These are phyloP conservation scores for Montifringilla adamsi DNA, from an alignment of 2,113 vertebrate genomes.

Conservation along the genomic window DNA sequence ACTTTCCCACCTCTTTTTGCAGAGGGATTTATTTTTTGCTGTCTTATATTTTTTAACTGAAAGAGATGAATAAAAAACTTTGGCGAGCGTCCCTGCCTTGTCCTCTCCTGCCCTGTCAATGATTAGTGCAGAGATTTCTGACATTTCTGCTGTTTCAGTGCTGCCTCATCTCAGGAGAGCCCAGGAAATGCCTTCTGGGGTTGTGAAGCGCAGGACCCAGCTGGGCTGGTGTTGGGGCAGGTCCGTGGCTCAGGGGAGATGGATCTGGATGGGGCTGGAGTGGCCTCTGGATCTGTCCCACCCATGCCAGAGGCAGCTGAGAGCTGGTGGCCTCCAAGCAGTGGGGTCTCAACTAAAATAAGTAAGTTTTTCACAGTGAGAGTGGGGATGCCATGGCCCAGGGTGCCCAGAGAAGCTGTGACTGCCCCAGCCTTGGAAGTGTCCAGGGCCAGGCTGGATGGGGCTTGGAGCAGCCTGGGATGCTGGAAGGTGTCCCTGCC, in stretches of 20 bases:
- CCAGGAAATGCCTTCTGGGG: neutral
- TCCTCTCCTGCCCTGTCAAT: slow-evolving; percentile 29
- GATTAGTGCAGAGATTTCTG: slow-evolving; percentile 13
- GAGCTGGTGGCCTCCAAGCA: neutral
- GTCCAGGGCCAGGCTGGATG: rapidly evolving
- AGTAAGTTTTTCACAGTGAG: neutral
- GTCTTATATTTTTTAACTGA: neutral
- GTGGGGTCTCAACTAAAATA: neutral
- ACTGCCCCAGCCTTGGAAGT: neutral
- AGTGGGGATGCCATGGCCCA: neutral
- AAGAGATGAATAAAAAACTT: neutral
- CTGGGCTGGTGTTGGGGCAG: neutral
- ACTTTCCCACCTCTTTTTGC: neutral
- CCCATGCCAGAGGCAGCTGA: neutral
- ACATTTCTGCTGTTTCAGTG: neutral
- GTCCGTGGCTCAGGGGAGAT: rapidly evolving
- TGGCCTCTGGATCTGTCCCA: neutral
- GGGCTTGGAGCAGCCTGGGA: neutral
- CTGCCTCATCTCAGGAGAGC: neutral
- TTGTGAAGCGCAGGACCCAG: neutral
- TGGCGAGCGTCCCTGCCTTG: neutral
- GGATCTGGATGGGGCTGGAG: neutral
- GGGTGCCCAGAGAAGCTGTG: neutral
- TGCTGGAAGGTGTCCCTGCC: neutral
- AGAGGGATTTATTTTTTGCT: neutral